A percentile compares a stretch with the other conserved stretches of the same genome.
Evolutionary conservation across 2,888 invertebrate species (phyloP).

Genomic region (Melanotus villosus): DNA sequence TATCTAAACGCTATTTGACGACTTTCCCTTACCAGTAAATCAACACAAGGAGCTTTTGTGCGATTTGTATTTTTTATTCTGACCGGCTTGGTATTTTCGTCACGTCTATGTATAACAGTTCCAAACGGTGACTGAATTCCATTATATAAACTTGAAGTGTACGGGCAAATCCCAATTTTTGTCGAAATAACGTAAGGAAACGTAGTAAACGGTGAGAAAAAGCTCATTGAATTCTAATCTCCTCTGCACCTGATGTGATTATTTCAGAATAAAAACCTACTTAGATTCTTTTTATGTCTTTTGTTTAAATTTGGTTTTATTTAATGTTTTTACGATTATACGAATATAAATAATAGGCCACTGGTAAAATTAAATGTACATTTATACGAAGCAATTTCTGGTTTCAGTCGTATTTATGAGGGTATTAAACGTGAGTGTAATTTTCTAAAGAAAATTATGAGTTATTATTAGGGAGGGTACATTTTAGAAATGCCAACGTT

Average conservation of each 20-base stretch:
- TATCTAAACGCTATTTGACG: background rate
- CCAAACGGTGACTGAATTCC: constrained; percentile 43
- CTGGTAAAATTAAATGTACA: too few species aligned
- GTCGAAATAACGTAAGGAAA: constrained; percentile 32
- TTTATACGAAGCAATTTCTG: too few species aligned
- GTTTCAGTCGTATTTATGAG: too few species aligned
- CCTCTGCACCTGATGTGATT: background rate
- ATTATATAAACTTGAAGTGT: constrained; percentile 42
- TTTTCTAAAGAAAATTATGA: too few species aligned
- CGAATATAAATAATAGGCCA: too few species aligned
- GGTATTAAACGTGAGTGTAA: too few species aligned
- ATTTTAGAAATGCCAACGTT: constrained; percentile 23
- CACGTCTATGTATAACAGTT: constrained; percentile 44
- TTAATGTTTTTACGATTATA: too few species aligned
- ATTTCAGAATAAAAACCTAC: background rate
- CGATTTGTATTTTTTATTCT: constrained; percentile 16
- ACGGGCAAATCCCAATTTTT: constrained; percentile 40
- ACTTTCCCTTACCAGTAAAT: constrained; percentile 13
- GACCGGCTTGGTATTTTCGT: constrained; percentile 25
- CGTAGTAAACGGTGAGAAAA: background rate
- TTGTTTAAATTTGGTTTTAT: too few species aligned
- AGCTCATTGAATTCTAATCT: background rate
- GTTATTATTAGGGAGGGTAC: background rate
- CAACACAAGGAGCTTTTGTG: constrained; percentile 22
- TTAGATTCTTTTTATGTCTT: too few species aligned